Evolutionary conservation across 2,888 invertebrate genomes (phyloP).

Genomic region (Agapetus fuscipes): DNA sequence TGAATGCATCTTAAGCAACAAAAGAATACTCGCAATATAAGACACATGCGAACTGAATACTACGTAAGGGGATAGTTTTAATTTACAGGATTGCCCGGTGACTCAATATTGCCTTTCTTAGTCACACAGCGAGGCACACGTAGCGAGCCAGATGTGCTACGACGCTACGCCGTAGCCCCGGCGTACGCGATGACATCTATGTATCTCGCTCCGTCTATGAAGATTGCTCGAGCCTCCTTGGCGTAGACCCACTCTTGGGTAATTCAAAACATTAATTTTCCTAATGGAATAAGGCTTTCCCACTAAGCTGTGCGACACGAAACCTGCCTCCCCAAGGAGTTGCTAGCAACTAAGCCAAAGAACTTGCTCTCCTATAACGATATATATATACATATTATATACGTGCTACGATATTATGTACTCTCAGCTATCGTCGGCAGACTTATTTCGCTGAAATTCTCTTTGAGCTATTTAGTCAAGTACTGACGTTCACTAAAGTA

Average conservation of each 20-base stretch:
- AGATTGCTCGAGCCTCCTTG: slow-evolving; percentile 16
- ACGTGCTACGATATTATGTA: too few relatives aligned
- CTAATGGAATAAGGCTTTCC: slow-evolving; percentile 43
- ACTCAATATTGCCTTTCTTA: slow-evolving; percentile 18
- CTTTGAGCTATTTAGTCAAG: too few relatives aligned
- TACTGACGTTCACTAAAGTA: too few relatives aligned
- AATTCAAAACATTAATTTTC: slow-evolving; percentile 49
- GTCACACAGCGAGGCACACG: too few relatives aligned
- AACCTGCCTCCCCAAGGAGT: slow-evolving; percentile 22
- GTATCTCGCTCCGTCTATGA: slow-evolving; percentile 11
- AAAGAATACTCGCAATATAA: too few relatives aligned
- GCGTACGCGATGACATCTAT: slow-evolving; percentile 17
- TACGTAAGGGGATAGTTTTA: slow-evolving; percentile 11
- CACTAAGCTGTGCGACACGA: slow-evolving; percentile 35
- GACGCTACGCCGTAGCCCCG: neutral
- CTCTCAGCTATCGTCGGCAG: too few relatives aligned
- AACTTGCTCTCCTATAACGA: too few relatives aligned
- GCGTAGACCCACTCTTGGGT: slow-evolving; percentile 26
- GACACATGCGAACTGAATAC: too few relatives aligned
- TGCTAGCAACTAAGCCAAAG: slow-evolving; percentile 4
- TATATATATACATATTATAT: too few relatives aligned
- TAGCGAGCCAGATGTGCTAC: neutral
- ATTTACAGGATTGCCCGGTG: slow-evolving; percentile 20
- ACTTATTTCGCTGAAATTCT: too few relatives aligned
- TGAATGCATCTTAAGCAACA: too few relatives aligned